Evolutionary conservation across 92 coral and sea anemone species (phyloP).

Genomic region (Palythoa heliodiscus): DNA sequence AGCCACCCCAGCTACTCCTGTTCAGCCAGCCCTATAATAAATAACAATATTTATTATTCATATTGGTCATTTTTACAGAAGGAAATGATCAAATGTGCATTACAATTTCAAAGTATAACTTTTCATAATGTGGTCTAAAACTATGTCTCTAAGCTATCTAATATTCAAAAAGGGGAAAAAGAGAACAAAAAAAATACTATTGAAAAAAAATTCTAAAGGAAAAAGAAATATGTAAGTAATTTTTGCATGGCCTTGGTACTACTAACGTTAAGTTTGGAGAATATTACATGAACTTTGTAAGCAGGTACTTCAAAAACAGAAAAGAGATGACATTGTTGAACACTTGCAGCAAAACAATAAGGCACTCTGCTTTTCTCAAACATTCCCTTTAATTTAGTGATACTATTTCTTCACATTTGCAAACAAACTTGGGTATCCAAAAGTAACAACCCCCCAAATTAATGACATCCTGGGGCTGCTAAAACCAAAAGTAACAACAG

Average conservation of each 20-base stretch:
- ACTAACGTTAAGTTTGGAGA: not conserved
- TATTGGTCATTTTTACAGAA: no score
- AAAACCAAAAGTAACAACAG: slow-evolving; percentile 12
- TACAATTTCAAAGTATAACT: no score
- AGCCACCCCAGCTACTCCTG: no score
- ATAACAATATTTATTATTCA: no score
- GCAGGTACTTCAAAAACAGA: not conserved
- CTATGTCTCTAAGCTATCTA: not conserved
- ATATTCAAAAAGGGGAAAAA: not conserved
- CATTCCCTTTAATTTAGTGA: not conserved
- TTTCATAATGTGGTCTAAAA: no score
- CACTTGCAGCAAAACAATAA: not conserved
- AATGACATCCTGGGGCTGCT: slow-evolving; percentile 1
- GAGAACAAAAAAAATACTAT: not conserved
- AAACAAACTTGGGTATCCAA: not conserved
- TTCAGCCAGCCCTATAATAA: no score
- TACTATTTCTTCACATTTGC: not conserved
- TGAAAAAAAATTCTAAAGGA: not conserved
- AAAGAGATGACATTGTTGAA: not conserved
- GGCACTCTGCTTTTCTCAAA: not conserved
- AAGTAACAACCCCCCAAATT: not conserved
- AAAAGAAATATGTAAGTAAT: not conserved
- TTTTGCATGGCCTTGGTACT: not conserved
- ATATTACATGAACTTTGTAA: slow-evolving; percentile 5
- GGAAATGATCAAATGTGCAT: no score